phyloP scores from a whole-genome alignment of 2,888 invertebrate species.

The Nomada goodeniana region DNA sequence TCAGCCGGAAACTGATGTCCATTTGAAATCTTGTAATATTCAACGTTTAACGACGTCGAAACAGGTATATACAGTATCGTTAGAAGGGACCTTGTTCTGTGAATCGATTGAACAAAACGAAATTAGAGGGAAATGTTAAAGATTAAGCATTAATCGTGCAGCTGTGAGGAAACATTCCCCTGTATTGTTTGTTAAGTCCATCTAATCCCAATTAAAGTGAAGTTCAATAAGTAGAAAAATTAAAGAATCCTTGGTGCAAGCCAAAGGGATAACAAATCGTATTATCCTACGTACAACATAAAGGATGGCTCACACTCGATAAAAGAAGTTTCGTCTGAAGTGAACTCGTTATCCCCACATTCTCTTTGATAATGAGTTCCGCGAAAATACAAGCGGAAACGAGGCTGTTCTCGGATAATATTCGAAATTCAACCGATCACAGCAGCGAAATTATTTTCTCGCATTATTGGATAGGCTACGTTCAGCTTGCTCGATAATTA shows the following conservation, averaged over 20 bases:
- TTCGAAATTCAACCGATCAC: slow-evolving; percentile 1
- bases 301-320: slow-evolving; percentile 28
- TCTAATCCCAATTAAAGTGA: slow-evolving; percentile 24
- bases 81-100: slow-evolving; percentile 1
- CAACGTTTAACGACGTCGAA: slow-evolving; percentile 14
- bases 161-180: slow-evolving; percentile 15
- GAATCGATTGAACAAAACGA: slow-evolving; percentile 26
- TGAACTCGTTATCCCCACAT: slow-evolving; percentile 39
- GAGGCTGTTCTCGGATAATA: slow-evolving; percentile 28
- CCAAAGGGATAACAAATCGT: slow-evolving; percentile 24
- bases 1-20: slow-evolving; percentile 3
- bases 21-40: slow-evolving; percentile 2
- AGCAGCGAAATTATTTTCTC: background rate
- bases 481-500: background rate
- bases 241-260: background rate
- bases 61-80: slow-evolving; percentile 3
- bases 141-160: slow-evolving; percentile 12
- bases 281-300: slow-evolving; percentile 5
- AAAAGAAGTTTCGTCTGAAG: slow-evolving; percentile 30
- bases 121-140: slow-evolving; percentile 10
- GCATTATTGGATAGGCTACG: background rate
- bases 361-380: slow-evolving; percentile 1
- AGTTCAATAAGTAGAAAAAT: slow-evolving; percentile 5
- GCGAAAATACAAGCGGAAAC: background rate
- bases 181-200: slow-evolving; percentile 16